Conservation (phyloP, 2,113 vertebrate species). For the Phylloscopus trochiloides region DNA sequence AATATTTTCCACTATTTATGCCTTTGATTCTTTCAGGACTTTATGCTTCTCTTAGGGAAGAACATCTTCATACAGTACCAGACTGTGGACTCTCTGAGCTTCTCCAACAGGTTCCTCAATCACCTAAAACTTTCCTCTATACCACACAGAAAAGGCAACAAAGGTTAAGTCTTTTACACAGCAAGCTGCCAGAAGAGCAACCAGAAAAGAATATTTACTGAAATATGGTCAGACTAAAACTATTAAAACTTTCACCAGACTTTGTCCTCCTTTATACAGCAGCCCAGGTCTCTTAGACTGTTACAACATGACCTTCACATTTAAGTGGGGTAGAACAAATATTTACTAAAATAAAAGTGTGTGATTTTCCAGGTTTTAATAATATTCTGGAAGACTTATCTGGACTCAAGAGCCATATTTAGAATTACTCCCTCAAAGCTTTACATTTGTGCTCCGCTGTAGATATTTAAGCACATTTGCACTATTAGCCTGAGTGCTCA, state of each 20-base stretch:
- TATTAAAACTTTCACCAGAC: neutral
- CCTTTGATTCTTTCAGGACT: neutral
- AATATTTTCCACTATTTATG: neutral
- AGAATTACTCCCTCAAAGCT: neutral
- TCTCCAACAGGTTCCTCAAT: neutral
- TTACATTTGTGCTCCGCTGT: neutral
- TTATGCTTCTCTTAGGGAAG: neutral
- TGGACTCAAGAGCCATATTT: neutral
- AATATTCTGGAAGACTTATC: neutral
- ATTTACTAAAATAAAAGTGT: neutral
- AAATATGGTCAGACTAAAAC: neutral
- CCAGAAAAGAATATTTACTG: neutral
- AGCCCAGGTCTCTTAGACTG: neutral
- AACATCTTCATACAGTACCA: neutral
- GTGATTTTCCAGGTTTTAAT: neutral
- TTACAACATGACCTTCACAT: neutral
- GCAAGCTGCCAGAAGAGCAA: neutral
- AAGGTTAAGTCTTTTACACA: neutral
- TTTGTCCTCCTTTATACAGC: neutral
- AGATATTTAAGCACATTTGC: neutral
- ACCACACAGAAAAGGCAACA: neutral
- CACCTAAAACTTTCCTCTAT: neutral
- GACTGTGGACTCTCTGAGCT: neutral
- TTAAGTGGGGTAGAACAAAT: neutral
- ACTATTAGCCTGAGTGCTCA: neutral